Evolutionary conservation across 2,888 invertebrate genomes (phyloP).

Genomic region (Dermolepida albohirtum): DNA sequence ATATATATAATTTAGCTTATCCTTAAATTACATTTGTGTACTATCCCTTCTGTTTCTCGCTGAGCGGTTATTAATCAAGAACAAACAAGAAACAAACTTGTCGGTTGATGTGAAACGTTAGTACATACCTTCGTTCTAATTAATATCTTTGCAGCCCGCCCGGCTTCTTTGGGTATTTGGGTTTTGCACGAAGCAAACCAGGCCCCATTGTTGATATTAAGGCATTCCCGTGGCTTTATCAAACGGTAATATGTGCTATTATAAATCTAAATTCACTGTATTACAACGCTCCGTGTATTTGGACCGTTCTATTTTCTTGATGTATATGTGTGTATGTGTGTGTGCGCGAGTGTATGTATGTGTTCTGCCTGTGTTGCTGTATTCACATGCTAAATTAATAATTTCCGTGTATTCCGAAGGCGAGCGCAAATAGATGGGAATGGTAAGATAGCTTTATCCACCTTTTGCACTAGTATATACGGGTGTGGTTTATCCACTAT

Average conservation of each 20-base stretch:
- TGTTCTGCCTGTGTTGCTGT: slow-evolving; percentile 6
- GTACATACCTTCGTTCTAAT: slow-evolving; percentile 38
- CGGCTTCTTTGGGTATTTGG: slow-evolving; percentile 34
- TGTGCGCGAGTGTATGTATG: neutral
- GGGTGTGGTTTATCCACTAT: neutral
- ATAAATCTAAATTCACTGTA: slow-evolving; percentile 40
- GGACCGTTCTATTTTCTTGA: neutral
- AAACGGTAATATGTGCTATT: slow-evolving; percentile 42
- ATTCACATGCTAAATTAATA: slow-evolving; percentile 43
- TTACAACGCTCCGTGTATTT: slow-evolving; percentile 22
- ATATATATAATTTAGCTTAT: too few species aligned
- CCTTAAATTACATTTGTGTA: too few species aligned
- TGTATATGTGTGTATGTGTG: too few species aligned
- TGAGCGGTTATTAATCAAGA: slow-evolving; percentile 45
- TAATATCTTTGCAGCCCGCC: slow-evolving; percentile 31
- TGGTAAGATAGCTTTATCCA: slow-evolving; percentile 41
- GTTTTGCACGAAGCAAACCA: slow-evolving; percentile 16
- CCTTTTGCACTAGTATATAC: neutral
- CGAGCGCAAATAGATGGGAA: slow-evolving; percentile 32
- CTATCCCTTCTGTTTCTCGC: slow-evolving; percentile 11
- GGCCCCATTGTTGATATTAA: slow-evolving; percentile 40
- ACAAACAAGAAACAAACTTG: slow-evolving; percentile 48
- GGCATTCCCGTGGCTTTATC: slow-evolving; percentile 41
- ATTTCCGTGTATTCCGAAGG: slow-evolving; percentile 36
- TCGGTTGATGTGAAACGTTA: slow-evolving; percentile 33